phyloP scores from a whole-genome alignment of 2,113 vertebrate species.

The Oxygymnocypris stewartii region DNA sequence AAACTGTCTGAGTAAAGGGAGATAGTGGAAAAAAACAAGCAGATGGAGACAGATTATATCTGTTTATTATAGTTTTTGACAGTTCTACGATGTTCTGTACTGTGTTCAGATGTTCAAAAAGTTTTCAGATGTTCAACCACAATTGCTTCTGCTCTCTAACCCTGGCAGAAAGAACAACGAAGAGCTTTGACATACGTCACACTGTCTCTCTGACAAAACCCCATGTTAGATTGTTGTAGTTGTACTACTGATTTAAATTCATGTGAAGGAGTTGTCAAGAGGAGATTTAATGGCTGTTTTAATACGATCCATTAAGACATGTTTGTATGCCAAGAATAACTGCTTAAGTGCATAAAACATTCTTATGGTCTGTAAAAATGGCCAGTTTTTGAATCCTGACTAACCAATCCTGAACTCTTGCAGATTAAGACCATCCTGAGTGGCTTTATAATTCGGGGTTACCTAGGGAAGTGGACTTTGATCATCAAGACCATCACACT shows the following conservation, averaged over 20 bases:
- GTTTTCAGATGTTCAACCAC: slow-evolving; percentile 39
- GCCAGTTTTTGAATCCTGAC: not conserved
- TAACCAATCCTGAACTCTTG: not conserved
- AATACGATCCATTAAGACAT: slow-evolving; percentile 6
- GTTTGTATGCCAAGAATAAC: slow-evolving; percentile 7
- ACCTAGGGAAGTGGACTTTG: slow-evolving; percentile 96
- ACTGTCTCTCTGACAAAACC: not conserved
- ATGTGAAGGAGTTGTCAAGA: not conserved
- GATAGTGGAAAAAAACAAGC: not conserved
- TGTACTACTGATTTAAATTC: slow-evolving; percentile 12
- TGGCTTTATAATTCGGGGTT: slow-evolving; percentile 96
- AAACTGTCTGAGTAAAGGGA: not conserved
- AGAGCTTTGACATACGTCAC: slow-evolving; percentile 7
- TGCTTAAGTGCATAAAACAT: not conserved
- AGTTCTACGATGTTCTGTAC: not conserved
- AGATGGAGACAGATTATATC: not conserved
- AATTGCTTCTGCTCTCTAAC: not conserved
- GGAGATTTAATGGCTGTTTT: slow-evolving; percentile 13
- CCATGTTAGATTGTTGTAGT: not conserved
- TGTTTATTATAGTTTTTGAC: not conserved
- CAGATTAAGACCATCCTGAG: slow-evolving; percentile 99
- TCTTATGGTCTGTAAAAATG: not conserved
- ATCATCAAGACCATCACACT: slow-evolving; percentile 95
- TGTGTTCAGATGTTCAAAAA: slow-evolving; percentile 4
- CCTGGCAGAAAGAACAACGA: slow-evolving; percentile 10